Conservation (phyloP, 2,113 vertebrate species). For the Ancistrus triradiatus region DNA sequence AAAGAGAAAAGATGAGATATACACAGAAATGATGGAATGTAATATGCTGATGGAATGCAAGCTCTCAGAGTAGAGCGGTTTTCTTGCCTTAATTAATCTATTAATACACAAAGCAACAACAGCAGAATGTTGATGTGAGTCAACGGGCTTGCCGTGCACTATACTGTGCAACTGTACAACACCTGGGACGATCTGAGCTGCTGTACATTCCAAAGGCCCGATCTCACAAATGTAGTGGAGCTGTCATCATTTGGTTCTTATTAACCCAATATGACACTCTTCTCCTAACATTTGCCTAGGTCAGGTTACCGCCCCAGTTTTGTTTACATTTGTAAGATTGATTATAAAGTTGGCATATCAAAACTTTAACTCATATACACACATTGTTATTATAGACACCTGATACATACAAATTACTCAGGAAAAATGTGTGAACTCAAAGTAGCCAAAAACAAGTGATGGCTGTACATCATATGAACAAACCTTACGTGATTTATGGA, state of each 20-base stretch:
- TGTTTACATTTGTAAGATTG: no score
- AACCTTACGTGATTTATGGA: no score
- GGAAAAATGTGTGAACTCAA: no score
- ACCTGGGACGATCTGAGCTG: slow-evolving; percentile 3
- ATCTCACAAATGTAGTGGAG: not conserved
- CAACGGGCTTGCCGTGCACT: not conserved
- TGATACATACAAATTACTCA: no score
- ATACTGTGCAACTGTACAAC: slow-evolving; percentile 1
- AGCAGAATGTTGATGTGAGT: slow-evolving; percentile 2
- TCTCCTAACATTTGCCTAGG: slow-evolving; percentile 15
- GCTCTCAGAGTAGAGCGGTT: slow-evolving; percentile 55
- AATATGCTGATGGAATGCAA: slow-evolving; percentile 58
- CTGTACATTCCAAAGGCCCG: not conserved
- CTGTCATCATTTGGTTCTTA: slow-evolving; percentile 15
- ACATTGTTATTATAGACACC: no score
- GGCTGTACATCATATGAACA: no score
- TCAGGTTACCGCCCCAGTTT: slow-evolving; percentile 12
- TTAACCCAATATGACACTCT: slow-evolving; percentile 21
- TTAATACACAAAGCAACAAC: slow-evolving; percentile 59
- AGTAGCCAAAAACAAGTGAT: no score
- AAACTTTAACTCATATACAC: no score
- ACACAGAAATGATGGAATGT: not conserved
- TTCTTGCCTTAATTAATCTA: slow-evolving; percentile 61
- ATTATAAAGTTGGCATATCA: no score
- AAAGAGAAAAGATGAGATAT: slow-evolving; percentile 14